Base-by-base conservation (phyloP, 2,113 vertebrate species). In the Platichthys flesus region DNA sequence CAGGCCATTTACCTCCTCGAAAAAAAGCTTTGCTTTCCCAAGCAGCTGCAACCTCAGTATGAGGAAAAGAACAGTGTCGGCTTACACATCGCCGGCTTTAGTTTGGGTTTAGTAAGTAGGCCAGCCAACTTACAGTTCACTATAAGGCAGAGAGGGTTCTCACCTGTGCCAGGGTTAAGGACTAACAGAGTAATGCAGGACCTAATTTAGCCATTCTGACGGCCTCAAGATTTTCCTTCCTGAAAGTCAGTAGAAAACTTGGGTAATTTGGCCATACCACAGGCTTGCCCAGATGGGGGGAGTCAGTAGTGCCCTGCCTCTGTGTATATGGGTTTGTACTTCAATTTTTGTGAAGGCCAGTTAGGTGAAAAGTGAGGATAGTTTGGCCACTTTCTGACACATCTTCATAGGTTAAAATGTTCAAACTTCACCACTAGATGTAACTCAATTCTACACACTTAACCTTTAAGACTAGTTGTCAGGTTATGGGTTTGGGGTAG, bases 211-310 rank as follows among this genome's bases (percentile, higher is more conserved):
- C 80, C 67, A 9, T 4, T 35, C 37, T 69, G 71, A 67, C 61
- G 2, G 64, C 42, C 77, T 80, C 45, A 45, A 88, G 16, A 71
- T 85, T 88, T 89, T 90, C 86, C 88, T 82, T 83, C 78, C 91
- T 81, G 58, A 92, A 85, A 74, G 82, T 90, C 91, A 88, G 91
- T 91, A 90, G 91, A 89, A 80, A 66, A 77, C 76, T 81, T 62
- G 21, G 90, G 89, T 61, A 82, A 89, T 84, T 84, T 90, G 93
- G 84, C 91, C 24, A 81, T 87, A 91, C 88, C 87, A 89, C 86
- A 89, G 88, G 58, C 18, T 0, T 64, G 54, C 37, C 70, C 65
- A 57, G 28, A 56, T 74, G 49, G 49, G 49, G 5, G 2, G 49
- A n/a, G 9, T 54, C 18, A 61, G 79, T 57, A 66, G n/a, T 64